phyloP scores from a whole-genome alignment of 2,113 vertebrate species.

The Blennius ocellaris region DNA sequence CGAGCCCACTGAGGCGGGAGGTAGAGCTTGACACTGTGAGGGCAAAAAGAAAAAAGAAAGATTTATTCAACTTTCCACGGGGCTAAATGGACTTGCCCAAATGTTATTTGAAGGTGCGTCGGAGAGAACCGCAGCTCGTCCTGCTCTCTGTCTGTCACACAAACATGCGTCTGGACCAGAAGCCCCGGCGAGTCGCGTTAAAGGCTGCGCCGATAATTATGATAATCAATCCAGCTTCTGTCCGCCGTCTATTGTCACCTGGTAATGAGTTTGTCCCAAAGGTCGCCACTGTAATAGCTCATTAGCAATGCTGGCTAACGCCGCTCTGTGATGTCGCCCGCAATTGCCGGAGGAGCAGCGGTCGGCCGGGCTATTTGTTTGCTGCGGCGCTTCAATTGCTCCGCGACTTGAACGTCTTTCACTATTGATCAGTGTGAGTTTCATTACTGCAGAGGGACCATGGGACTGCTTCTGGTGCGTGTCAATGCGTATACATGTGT shows the following conservation, averaged over 20 bases:
- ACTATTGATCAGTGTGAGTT: slow-evolving; percentile 39
- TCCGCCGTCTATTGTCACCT: slow-evolving; percentile 67
- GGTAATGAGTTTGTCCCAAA: slow-evolving; percentile 75
- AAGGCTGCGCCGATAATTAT: slow-evolving; percentile 71
- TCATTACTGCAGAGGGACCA: slow-evolving; percentile 30
- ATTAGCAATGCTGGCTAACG: slow-evolving; percentile 64
- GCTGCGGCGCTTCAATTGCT: slow-evolving; percentile 25
- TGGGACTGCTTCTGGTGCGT: background rate
- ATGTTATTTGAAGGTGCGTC: slow-evolving; percentile 33
- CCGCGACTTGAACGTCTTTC: slow-evolving; percentile 34
- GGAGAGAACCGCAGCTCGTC: slow-evolving; percentile 12
- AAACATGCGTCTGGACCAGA: slow-evolving; percentile 30
- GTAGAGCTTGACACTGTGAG: background rate
- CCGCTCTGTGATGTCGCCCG: slow-evolving; percentile 33
- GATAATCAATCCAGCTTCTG: slow-evolving; percentile 71
- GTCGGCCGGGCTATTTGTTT: slow-evolving; percentile 61
- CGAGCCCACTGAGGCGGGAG: slow-evolving; percentile 25
- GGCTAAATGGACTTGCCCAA: slow-evolving; percentile 34
- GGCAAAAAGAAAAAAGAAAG: background rate
- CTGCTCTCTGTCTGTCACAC: slow-evolving; percentile 38
- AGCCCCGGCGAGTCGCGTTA: slow-evolving; percentile 55
- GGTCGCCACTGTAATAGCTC: slow-evolving; percentile 73
- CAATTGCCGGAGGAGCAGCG: slow-evolving; percentile 48
- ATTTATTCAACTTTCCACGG: slow-evolving; percentile 8
- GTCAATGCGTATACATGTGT: background rate